phyloP scores from a whole-genome alignment of 2,113 vertebrate genomes.

The Sinocyclocheilus rhinocerous region DNA sequence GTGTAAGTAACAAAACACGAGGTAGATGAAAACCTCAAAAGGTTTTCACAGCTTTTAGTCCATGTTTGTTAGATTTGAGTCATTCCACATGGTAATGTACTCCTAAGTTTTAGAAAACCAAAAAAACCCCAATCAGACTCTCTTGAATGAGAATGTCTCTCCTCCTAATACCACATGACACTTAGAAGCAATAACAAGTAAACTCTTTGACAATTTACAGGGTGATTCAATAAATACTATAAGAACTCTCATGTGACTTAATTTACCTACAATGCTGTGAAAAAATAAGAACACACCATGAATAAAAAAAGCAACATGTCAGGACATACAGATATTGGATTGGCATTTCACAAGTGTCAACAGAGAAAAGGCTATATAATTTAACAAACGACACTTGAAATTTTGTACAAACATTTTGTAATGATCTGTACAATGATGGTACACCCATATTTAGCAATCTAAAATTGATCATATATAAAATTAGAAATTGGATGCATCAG shows the following conservation, averaged over 20 bases:
- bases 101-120: background rate
- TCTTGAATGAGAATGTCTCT: background rate
- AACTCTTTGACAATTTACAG: background rate
- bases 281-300: background rate
- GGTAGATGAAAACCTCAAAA: background rate
- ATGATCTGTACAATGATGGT: background rate
- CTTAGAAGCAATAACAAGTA: background rate
- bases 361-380: background rate
- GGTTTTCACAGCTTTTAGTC: background rate
- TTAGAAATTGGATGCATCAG: background rate
- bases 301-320: background rate
- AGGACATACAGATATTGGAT: background rate
- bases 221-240: background rate
- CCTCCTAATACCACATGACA: background rate
- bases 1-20: slow-evolving; percentile 51
- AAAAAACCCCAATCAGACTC: background rate
- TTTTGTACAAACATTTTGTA: background rate
- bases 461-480: background rate
- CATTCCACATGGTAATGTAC: background rate
- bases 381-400: too few species aligned
- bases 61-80: background rate
- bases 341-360: background rate
- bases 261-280: background rate
- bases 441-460: background rate
- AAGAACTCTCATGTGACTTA: background rate